Evolutionary conservation across 2,113 vertebrate species (phyloP), one percentile per base, ranked within the genome.

Genomic region (Hemiscyllium ocellatum): DNA sequence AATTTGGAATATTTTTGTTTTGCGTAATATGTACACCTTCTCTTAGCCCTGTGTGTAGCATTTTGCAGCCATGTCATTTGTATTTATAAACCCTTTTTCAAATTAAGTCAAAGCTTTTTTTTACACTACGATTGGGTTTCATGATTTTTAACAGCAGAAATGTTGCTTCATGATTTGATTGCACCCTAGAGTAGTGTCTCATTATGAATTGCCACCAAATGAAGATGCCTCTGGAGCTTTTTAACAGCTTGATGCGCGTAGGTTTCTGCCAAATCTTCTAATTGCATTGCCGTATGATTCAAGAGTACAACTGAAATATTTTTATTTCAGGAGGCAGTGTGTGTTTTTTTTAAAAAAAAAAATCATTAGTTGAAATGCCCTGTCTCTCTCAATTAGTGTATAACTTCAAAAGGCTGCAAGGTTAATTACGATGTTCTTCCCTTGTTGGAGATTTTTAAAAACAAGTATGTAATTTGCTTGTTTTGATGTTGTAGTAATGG

Each of bases 1-100:
- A 93, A 93, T 68, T 93, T n/a, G 61, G 17, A 93, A n/a, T 91
- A 65, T 66, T 91, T 65, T 91, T 61, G 56, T 29, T 61, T n/a
- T 76, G 72, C 72, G 33, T 33, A 33, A 76, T 76, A 8, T 24
- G 8, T 33, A 22, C 24, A 24, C 61, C 56, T 89, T 89, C 86
- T 37, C 37, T 20, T 42, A 13, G 4, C 20, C 4, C 80, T 26
- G 1, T 20, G 4, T 83, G 80, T 83, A 83, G 20, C 42, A 83
- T 83, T 83, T 83, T 19, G 19, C 42, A 83, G 17, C 15, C 17
- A 17, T 87, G 78, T 47, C 8, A 13, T 2, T 87, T 87, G 8
- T 37, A 52, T 87, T 87, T 50, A 22, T 87, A 87, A 87, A 87
- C 13, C 47, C 7, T 29, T 26, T 24, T 87, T 52, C 47, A 87